Evolutionary conservation across 2,888 invertebrate genomes (phyloP).

Genomic region (Drosophila rellima): DNA sequence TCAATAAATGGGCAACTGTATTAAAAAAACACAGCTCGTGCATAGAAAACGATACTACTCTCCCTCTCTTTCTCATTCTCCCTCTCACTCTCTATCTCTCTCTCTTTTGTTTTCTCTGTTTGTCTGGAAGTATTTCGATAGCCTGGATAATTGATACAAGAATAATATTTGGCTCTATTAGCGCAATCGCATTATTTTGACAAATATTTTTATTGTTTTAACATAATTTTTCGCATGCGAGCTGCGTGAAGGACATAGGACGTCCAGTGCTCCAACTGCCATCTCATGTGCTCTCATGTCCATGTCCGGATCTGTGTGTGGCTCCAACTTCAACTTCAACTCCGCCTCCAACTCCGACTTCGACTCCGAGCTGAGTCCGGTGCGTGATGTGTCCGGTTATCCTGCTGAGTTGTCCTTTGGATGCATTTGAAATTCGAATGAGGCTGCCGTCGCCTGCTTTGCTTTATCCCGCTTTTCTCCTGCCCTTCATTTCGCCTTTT

Average conservation of each 20-base stretch:
- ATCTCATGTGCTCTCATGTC: constrained; percentile 13
- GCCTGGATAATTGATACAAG: constrained; percentile 77
- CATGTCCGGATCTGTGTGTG: neutral
- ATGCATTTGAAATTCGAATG: constrained; percentile 80
- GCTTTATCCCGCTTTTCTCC: constrained; percentile 2
- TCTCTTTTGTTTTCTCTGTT: neutral
- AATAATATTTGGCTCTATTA: constrained; percentile 82
- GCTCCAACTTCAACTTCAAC: neutral
- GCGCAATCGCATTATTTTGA: constrained; percentile 84
- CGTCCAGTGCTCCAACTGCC: neutral
- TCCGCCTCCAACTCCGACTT: neutral
- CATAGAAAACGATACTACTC: constrained; percentile 17
- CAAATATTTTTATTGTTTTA: constrained; percentile 84
- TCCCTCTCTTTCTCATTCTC: neutral
- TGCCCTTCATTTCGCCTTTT: neutral
- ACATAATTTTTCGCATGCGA: constrained; percentile 82
- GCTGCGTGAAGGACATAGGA: constrained; percentile 26
- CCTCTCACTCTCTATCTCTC: constrained; percentile 1
- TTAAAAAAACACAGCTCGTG: constrained; percentile 14
- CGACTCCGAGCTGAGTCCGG: neutral
- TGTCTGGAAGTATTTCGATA: constrained; percentile 51
- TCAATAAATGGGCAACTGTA: constrained; percentile 42
- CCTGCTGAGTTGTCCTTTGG: constrained; percentile 37
- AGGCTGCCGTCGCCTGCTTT: constrained; percentile 39
- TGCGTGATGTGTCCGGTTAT: constrained; percentile 21